Evolutionary conservation across 2,113 vertebrate genomes (phyloP).

Genomic region (Rostratula benghalensis): DNA sequence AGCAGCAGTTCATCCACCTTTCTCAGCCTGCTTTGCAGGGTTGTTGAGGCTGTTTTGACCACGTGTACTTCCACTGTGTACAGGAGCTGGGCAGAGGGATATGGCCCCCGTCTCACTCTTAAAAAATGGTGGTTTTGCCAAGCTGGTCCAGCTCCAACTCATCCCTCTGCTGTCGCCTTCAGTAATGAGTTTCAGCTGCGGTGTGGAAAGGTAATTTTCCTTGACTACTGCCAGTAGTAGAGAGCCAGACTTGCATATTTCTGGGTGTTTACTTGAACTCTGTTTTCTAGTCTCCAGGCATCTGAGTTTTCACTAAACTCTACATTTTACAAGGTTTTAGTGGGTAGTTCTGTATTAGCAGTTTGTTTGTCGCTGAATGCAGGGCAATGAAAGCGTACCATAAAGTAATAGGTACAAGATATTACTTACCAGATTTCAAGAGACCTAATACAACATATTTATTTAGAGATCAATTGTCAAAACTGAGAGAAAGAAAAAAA

Average conservation of each 20-base stretch:
- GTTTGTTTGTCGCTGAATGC: neutral
- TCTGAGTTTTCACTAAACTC: neutral
- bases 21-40: neutral
- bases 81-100: neutral
- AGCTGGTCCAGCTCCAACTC: constrained; percentile 28
- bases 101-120: neutral
- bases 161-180: constrained; percentile 21
- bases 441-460: neutral
- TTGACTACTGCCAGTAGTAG: constrained; percentile 42
- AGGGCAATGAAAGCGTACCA: neutral
- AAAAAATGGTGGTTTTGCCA: neutral
- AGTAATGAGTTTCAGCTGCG: constrained; percentile 59
- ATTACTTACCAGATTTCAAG: constrained; percentile 18
- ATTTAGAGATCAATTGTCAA: constrained; percentile 26
- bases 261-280: constrained; percentile 55
- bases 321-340: neutral
- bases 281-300: constrained; percentile 56
- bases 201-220: constrained; percentile 66
- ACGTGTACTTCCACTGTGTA: neutral
- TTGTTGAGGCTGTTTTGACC: accelerated
- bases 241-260: constrained; percentile 57
- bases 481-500: neutral
- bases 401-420: neutral
- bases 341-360: neutral
- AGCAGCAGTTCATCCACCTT: neutral